Evolutionary conservation across 2,888 invertebrate species (phyloP).

Genomic region (Eupeodes latifasciatus): DNA sequence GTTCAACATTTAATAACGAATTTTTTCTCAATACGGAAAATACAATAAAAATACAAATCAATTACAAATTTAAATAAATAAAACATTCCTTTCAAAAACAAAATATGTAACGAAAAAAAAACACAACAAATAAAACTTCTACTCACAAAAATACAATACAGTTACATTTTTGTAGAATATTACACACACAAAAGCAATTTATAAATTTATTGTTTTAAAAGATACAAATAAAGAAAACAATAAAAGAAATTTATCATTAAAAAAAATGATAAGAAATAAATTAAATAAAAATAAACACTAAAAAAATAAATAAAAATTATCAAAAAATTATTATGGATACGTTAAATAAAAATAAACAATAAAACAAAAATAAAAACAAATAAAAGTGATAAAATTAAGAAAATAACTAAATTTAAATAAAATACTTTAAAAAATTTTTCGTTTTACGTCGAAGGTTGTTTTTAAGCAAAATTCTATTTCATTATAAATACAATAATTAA

Average conservation of each 20-base stretch:
- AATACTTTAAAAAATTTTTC: background rate
- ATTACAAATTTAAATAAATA: conserved; percentile 17
- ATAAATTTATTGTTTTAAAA: conserved; percentile 9
- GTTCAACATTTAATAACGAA: background rate
- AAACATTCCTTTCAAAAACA: conserved; percentile 47
- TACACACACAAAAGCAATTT: conserved; percentile 34
- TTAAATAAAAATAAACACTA: background rate
- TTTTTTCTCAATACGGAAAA: background rate
- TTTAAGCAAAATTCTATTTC: conserved; percentile 77
- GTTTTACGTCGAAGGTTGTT: conserved; percentile 79
- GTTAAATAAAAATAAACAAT: background rate
- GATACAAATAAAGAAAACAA: background rate
- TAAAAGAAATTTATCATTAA: conserved; percentile 10
- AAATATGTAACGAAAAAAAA: conserved; percentile 14
- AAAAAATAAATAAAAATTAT: conserved; percentile 5
- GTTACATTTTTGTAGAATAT: background rate
- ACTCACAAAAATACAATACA: conserved; percentile 6
- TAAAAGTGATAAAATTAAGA: no score
- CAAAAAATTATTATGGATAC: background rate
- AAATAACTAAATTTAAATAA: background rate
- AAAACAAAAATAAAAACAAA: background rate
- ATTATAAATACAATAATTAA: background rate
- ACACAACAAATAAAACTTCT: conserved; percentile 38
- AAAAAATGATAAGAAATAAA: conserved; percentile 23
- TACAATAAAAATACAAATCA: background rate